Evolutionary conservation across 1,140 invertebrate species (phyloP).

Genomic region (Drosophila funebris): DNA sequence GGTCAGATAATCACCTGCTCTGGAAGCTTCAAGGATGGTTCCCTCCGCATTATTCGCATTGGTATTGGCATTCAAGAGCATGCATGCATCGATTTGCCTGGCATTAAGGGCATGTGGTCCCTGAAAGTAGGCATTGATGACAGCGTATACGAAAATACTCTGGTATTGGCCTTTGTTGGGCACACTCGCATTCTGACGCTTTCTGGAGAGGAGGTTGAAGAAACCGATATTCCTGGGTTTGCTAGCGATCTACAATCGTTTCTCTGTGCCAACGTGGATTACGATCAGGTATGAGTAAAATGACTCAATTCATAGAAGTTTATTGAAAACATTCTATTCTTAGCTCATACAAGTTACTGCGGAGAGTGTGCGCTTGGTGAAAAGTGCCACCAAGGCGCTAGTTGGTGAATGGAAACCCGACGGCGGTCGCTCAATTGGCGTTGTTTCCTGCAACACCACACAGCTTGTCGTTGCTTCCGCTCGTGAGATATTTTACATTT

Average conservation of each 20-base stretch:
- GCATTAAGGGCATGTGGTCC: conserved; percentile 99
- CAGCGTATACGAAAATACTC: conserved; percentile 90
- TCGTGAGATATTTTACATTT: conserved; percentile 94
- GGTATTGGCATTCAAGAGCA: conserved; percentile 99
- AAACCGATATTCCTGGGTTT: conserved; percentile 96
- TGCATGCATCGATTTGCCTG: conserved; percentile 97
- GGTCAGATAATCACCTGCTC: conserved; percentile 99
- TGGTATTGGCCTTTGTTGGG: conserved; percentile 97
- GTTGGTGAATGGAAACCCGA: conserved; percentile 92
- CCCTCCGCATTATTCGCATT: conserved; percentile 97
- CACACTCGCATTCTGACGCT: conserved; percentile 95
- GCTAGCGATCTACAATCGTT: conserved; percentile 96
- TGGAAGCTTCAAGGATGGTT: conserved; percentile 98
- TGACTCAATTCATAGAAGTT: not conserved
- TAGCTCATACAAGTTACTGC: conserved; percentile 88
- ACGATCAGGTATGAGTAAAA: conserved; percentile 88
- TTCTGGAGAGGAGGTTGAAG: conserved; percentile 98
- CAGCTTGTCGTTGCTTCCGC: conserved; percentile 96
- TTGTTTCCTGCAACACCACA: conserved; percentile 92
- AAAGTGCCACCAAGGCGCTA: conserved; percentile 87
- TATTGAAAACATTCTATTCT: not conserved
- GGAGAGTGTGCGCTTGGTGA: conserved; percentile 88
- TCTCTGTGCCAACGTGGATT: conserved; percentile 94
- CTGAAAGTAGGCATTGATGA: conserved; percentile 89
- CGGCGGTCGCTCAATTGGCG: conserved; percentile 91